These are phyloP conservation scores for Monopterus albus DNA, from an alignment of 2,113 vertebrate species.

Conservation along the genomic window DNA sequence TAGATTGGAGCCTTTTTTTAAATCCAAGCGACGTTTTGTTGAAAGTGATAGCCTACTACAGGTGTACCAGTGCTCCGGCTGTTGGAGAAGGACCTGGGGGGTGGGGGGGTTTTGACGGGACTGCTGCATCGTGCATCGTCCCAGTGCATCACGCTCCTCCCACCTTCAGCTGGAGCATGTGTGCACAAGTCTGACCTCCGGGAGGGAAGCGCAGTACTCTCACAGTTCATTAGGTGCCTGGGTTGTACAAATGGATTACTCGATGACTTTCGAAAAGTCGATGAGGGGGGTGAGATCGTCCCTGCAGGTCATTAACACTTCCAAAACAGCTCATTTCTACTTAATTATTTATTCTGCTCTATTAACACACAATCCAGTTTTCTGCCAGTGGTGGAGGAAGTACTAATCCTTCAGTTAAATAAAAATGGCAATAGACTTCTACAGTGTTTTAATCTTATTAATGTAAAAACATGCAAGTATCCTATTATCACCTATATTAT, in stretches of 20 bases:
- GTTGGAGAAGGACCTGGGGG: conserved; percentile 36
- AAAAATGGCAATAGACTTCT: too few relatives aligned
- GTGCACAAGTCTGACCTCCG: conserved; percentile 46
- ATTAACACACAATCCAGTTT: too few relatives aligned
- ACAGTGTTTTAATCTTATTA: too few relatives aligned
- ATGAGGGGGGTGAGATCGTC: background rate
- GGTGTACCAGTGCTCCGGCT: conserved; percentile 31
- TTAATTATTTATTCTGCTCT: too few relatives aligned
- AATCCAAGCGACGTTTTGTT: conserved; percentile 27
- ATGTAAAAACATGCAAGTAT: too few relatives aligned
- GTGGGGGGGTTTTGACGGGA: conserved; percentile 37
- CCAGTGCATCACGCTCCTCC: conserved; percentile 71
- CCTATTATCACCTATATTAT: too few relatives aligned
- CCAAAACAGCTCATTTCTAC: too few relatives aligned
- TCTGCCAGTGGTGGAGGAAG: too few relatives aligned
- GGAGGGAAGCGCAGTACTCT: background rate
- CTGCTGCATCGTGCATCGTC: conserved; percentile 65
- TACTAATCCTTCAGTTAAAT: too few relatives aligned
- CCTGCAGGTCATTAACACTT: background rate
- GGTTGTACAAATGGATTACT: background rate
- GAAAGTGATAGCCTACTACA: conserved; percentile 38
- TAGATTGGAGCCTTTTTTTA: background rate
- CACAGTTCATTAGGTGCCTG: background rate
- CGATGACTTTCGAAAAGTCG: background rate
- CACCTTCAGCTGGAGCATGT: conserved; percentile 37